Conservation (phyloP, 2,113 vertebrate species). For the Rhinolophus sinicus region DNA sequence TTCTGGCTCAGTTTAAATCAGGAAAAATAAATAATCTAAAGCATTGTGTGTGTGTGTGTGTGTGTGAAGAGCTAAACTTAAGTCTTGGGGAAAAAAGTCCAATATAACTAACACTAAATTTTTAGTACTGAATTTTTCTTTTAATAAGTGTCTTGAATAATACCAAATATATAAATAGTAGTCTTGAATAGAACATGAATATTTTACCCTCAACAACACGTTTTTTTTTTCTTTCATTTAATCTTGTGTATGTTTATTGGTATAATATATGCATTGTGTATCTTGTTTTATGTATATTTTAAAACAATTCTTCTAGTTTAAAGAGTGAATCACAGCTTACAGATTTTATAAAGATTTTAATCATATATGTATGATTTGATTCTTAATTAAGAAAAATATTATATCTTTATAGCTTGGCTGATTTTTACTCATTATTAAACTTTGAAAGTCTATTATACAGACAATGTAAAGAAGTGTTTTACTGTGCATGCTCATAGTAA, state of each 20-base stretch:
- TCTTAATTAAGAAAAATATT: background rate
- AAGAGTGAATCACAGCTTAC: background rate
- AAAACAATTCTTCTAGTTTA: background rate
- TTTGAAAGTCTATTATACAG: background rate
- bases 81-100: background rate
- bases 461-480: background rate
- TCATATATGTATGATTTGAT: background rate
- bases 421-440: constrained; percentile 2
- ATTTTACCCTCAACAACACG: background rate
- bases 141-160: background rate
- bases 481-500: background rate
- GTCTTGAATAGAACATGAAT: background rate
- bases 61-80: background rate
- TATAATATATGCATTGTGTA: background rate
- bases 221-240: background rate
- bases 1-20: background rate
- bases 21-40: background rate
- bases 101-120: background rate
- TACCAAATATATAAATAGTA: background rate
- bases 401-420: background rate
- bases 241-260: background rate
- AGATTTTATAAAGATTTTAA: background rate
- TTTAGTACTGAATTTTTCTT: background rate
- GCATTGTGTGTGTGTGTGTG: background rate
- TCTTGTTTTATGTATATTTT: background rate